phyloP scores from a whole-genome alignment of 2,113 vertebrate genomes.

The Menura novaehollandiae region DNA sequence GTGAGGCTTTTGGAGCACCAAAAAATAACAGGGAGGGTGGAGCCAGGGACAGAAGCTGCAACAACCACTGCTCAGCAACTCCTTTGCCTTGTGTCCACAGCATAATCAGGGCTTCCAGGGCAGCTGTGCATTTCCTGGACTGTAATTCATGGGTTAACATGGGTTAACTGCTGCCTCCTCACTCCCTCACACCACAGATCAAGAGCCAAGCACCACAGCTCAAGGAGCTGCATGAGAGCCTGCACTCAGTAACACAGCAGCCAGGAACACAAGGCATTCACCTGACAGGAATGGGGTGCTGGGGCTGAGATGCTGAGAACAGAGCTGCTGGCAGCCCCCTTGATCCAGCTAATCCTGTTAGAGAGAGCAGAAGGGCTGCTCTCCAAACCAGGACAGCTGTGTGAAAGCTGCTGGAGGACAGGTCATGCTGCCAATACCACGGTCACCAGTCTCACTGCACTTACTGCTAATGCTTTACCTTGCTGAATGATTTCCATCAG shows the following conservation, averaged over 20 bases:
- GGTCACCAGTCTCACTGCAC: background rate
- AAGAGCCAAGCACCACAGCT: background rate
- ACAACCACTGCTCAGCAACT: background rate
- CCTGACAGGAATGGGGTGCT: fast-evolving
- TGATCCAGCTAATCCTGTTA: background rate
- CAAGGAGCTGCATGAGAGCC: background rate
- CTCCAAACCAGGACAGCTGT: background rate
- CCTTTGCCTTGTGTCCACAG: background rate
- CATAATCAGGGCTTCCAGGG: background rate
- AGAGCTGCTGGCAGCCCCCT: background rate
- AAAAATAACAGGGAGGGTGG: background rate
- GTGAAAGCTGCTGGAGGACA: background rate
- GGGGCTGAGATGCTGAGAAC: background rate
- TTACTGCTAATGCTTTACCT: background rate
- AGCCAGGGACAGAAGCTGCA: background rate
- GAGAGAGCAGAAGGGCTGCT: background rate
- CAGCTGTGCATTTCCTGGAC: background rate
- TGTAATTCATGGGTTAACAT: background rate
- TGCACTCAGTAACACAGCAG: background rate
- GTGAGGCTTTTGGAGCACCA: background rate
- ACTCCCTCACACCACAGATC: background rate
- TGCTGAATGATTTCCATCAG: background rate
- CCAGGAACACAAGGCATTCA: background rate
- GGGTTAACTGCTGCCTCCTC: background rate
- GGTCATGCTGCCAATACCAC: background rate